Evolutionary conservation across 1,140 invertebrate species (phyloP), one percentile per base, ranked within the genome.

Genomic region (Trachymyrmex septentrionalis): DNA sequence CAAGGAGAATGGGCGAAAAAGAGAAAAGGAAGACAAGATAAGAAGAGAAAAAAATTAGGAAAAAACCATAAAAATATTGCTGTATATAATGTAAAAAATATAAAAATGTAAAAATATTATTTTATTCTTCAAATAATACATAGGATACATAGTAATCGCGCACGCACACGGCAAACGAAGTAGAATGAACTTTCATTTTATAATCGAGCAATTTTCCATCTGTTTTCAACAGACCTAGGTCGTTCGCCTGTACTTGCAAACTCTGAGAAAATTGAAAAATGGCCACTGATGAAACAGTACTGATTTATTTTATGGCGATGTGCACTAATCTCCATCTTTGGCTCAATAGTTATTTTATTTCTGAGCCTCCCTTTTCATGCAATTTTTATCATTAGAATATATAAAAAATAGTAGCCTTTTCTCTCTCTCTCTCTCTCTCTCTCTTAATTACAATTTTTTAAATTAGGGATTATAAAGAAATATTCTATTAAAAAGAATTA

Each of bases 201-300:
- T 50, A 81, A 81, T 81, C 64, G 64, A 30, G 27, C 48, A 24
- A 9, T 10, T 30, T 71, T 57, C 48, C 71, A 57, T n/a, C 16
- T 19, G 4, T 27, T 87, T 55, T 80, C 73, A 38, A 44, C 27
- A 34, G 38, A 59, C 34, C 48, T 30, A 71, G 67, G 16, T 72
- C 38, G 12, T 59, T 64, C 50, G 66, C 14, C 38, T 38, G 53
- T 84, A 34, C 64, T 73, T 73, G 82, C 73, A 30, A 30, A 30
- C 27, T 27, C 80, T 38, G 50, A 34, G 88, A 77, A 63, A 89
- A 89, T 82, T 66, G 82, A 88, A 88, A 88, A 88, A 88, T 89
- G 61, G 71, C 55, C 38, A 59, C 24, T 57, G 76, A 61, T 76
- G 82, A 86, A 82, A 88, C 88, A 88, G 55, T 71, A 76, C 63